Conservation (phyloP, 2,797 vertebrate genomes). For the Cynopterus sphinx region DNA sequence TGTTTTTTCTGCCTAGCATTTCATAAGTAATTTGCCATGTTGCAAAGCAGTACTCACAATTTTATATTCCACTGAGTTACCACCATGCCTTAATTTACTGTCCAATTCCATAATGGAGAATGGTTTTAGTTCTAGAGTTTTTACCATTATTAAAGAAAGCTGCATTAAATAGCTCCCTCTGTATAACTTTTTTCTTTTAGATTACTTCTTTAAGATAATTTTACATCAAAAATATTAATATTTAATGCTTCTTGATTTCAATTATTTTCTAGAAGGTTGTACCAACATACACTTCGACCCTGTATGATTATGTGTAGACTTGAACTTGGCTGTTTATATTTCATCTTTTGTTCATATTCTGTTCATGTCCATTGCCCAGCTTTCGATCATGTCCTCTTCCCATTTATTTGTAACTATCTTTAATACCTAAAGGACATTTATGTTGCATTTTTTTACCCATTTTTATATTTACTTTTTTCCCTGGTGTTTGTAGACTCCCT, state of each 20-base stretch:
- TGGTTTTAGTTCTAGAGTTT: neutral
- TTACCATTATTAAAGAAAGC: slow-evolving; percentile 8
- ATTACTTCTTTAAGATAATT: neutral
- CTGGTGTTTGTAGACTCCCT: neutral
- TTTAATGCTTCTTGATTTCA: neutral
- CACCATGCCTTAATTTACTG: neutral
- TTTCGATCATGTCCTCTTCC: neutral
- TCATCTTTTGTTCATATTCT: neutral
- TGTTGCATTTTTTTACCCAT: neutral
- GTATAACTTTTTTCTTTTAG: neutral
- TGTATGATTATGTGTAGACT: neutral
- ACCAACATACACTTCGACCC: neutral
- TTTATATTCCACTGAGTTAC: slow-evolving; percentile 40
- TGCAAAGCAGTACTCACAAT: neutral
- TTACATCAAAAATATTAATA: neutral
- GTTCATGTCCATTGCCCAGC: neutral
- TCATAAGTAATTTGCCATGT: slow-evolving; percentile 42
- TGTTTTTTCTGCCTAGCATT: slow-evolving; percentile 18
- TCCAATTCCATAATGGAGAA: neutral
- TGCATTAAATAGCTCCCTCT: neutral
- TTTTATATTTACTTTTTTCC: neutral
- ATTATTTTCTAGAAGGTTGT: neutral
- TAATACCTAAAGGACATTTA: neutral
- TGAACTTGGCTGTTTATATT: neutral
- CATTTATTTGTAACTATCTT: neutral